phyloP scores from a whole-genome alignment of 2,888 invertebrate genomes.

The Argyresthia goedartella region DNA sequence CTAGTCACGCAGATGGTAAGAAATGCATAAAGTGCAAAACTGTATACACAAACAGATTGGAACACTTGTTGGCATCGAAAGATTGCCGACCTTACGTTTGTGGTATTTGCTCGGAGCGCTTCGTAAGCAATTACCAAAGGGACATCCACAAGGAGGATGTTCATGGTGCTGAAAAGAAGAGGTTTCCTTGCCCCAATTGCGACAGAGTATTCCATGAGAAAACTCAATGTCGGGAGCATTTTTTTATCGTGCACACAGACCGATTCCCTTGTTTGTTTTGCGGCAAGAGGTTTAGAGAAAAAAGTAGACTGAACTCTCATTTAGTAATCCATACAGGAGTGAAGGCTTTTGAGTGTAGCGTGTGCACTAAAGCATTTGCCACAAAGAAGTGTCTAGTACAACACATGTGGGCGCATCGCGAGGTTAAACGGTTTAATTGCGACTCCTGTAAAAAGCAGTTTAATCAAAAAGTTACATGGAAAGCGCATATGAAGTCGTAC shows the following conservation, averaged over 20 bases:
- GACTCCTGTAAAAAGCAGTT: slow-evolving; percentile 50
- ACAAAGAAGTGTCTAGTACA: slow-evolving; percentile 24
- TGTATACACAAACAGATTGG: slow-evolving; percentile 2
- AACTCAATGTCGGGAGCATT: slow-evolving; percentile 3
- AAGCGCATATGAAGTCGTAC: slow-evolving; percentile 49
- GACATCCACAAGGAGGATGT: slow-evolving; percentile 7
- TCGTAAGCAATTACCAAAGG: slow-evolving; percentile 4
- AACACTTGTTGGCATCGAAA: slow-evolving; percentile 6
- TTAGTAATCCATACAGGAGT: slow-evolving; percentile 25
- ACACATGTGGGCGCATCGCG: slow-evolving; percentile 33
- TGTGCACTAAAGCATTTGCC: slow-evolving; percentile 29
- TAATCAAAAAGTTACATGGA: slow-evolving; percentile 55
- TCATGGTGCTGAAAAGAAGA: background rate
- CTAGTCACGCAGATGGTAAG: slow-evolving; percentile 4
- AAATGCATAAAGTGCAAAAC: slow-evolving; percentile 12
- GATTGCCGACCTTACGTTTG: slow-evolving; percentile 4
- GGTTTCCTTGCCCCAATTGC: slow-evolving; percentile 6
- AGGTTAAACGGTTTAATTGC: slow-evolving; percentile 18
- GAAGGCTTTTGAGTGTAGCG: slow-evolving; percentile 23
- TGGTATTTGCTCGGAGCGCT: slow-evolving; percentile 4
- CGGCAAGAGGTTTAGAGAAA: slow-evolving; percentile 19
- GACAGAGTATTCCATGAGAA: background rate
- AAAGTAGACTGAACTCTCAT: slow-evolving; percentile 19
- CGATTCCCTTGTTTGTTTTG: slow-evolving; percentile 7
- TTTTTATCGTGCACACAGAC: slow-evolving; percentile 6